Percentiles rank a stretch among this genome's conserved stretches.
phyloP scores from a whole-genome alignment of 2,113 vertebrate species.

The Notiomystis cincta region DNA sequence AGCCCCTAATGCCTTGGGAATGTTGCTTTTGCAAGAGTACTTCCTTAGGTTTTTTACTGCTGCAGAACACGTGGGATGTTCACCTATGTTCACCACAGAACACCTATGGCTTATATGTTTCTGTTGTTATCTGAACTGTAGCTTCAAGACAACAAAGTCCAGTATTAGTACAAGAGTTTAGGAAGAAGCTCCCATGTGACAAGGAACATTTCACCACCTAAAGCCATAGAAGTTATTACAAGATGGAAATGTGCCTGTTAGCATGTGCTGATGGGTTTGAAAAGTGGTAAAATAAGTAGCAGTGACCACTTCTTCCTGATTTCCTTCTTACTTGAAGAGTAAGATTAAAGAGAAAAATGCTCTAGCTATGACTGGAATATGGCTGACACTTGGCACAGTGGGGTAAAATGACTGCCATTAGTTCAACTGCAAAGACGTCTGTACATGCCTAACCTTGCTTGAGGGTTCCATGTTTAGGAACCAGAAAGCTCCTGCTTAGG shows the following conservation, averaged over 20 bases:
- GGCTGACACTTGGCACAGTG: not conserved
- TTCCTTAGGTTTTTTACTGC: not conserved
- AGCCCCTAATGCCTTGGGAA: not conserved
- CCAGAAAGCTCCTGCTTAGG: not conserved
- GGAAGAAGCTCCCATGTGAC: not conserved
- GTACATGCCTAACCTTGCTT: not conserved
- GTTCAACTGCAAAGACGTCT: not conserved
- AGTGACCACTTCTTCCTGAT: not conserved
- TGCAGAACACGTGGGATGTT: not conserved
- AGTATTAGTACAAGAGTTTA: not conserved
- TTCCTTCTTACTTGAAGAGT: not conserved
- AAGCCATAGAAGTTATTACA: not conserved
- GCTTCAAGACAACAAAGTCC: not conserved
- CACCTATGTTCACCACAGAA: too few species aligned
- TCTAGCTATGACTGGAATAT: not conserved
- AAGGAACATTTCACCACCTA: not conserved
- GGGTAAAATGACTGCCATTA: not conserved
- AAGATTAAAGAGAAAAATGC: not conserved
- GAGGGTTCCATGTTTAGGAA: not conserved
- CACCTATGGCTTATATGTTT: not conserved
- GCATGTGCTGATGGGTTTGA: not conserved
- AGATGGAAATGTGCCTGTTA: not conserved
- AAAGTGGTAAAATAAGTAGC: not conserved
- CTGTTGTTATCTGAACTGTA: not conserved
- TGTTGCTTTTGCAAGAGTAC: rapidly evolving